Conservation (phyloP, 2,797 vertebrate genomes). For the Delichon dasypus region DNA sequence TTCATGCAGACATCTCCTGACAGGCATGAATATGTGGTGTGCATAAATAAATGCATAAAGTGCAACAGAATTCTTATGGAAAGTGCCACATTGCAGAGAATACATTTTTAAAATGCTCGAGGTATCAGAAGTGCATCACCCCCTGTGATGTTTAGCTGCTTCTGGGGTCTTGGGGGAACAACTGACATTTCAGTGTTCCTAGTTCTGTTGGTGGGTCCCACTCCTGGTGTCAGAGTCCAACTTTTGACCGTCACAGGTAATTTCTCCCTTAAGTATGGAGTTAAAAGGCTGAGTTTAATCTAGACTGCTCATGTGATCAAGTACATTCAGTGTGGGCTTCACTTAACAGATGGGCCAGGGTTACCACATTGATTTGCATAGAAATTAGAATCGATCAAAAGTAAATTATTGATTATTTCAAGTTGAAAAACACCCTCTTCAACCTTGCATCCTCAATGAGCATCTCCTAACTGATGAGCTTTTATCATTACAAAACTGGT, state of each 20-base stretch:
- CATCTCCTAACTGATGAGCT: background rate
- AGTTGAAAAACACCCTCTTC: background rate
- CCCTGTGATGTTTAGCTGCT: background rate
- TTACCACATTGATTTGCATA: background rate
- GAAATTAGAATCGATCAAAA: slow-evolving; percentile 38
- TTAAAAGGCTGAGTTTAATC: background rate
- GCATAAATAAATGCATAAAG: background rate
- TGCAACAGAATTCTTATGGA: background rate
- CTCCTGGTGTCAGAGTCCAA: background rate
- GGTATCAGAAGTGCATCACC: background rate
- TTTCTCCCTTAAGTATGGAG: background rate
- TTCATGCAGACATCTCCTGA: background rate
- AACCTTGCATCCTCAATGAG: background rate
- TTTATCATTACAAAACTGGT: background rate
- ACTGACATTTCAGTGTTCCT: background rate
- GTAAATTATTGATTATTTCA: slow-evolving; percentile 36
- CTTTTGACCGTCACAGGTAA: background rate
- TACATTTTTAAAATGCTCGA: background rate
- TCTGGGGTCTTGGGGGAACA: background rate
- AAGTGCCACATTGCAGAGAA: background rate
- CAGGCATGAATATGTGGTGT: background rate
- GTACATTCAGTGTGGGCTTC: background rate
- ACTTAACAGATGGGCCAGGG: background rate
- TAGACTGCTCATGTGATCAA: background rate
- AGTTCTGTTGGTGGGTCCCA: background rate